These are phyloP conservation scores for Maniola hyperantus DNA, from an alignment of 2,888 invertebrate species.

Conservation along the genomic window DNA sequence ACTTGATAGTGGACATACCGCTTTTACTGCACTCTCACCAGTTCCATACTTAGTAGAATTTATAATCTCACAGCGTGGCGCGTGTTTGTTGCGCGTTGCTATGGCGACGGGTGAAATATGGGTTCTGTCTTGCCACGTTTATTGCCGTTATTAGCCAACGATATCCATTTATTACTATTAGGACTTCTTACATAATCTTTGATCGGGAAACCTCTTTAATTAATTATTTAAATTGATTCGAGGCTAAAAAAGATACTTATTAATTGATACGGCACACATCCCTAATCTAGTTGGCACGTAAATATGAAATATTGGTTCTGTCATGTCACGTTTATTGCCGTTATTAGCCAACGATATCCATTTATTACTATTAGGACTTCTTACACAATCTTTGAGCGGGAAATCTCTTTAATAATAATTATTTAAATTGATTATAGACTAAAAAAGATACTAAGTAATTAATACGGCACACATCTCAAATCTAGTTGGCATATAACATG, in stretches of 20 bases:
- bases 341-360: slow-evolving; percentile 73
- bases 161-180: slow-evolving; percentile 73
- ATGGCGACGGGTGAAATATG: slow-evolving; percentile 75
- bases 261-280: no score
- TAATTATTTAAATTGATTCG: background rate
- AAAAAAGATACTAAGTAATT: no score
- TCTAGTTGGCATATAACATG: no score
- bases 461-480: no score
- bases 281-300: no score
- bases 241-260: no score
- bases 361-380: slow-evolving; percentile 64
- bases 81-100: slow-evolving; percentile 73
- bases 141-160: slow-evolving; percentile 72
- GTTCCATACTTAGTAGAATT: slow-evolving; percentile 35
- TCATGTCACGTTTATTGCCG: slow-evolving; percentile 67
- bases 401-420: slow-evolving; percentile 24
- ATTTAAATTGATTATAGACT: background rate
- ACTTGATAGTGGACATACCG: slow-evolving; percentile 35
- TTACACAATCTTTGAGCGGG: slow-evolving; percentile 33
- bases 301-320: slow-evolving; percentile 62
- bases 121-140: slow-evolving; percentile 66
- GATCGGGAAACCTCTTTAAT: slow-evolving; percentile 39
- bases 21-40: slow-evolving; percentile 40
- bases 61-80: slow-evolving; percentile 43
- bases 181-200: slow-evolving; percentile 38